A percentile compares a stretch with the other conserved stretches of the same genome.
Conservation (phyloP, 1,140 invertebrate species). For the Listronotus bonariensis region DNA sequence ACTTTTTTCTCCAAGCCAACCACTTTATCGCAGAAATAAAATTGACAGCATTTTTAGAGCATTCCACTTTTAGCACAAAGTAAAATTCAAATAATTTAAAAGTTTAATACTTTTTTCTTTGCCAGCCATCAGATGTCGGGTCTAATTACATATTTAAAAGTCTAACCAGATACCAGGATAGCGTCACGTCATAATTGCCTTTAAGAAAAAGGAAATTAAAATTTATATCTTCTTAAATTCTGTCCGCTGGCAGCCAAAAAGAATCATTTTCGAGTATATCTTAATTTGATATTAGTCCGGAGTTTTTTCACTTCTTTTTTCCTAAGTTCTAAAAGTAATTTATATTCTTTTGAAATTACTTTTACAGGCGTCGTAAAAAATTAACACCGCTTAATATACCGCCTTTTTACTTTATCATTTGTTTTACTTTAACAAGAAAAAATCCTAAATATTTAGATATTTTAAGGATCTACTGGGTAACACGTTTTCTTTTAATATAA, state of each 20-base stretch:
- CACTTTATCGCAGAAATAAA: conserved; percentile 9
- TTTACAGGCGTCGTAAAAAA: too few species aligned
- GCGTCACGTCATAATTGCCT: conserved; percentile 38
- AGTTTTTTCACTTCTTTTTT: too few species aligned
- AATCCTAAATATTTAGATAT: too few species aligned
- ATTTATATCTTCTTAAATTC: conserved; percentile 43
- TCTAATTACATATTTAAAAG: conserved; percentile 42
- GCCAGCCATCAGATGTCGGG: conserved; percentile 28
- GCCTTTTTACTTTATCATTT: too few species aligned
- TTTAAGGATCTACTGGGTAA: too few species aligned
- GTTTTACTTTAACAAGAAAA: too few species aligned
- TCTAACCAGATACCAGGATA: conserved; percentile 38
- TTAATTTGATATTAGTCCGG: conserved; percentile 24
- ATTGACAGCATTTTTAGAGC: conserved; percentile 18
- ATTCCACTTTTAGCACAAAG: conserved; percentile 28
- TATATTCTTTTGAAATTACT: too few species aligned
- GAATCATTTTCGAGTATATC: conserved; percentile 33
- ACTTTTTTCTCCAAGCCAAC: too few species aligned
- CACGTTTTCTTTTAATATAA: too few species aligned
- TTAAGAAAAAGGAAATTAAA: conserved; percentile 43
- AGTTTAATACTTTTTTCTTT: conserved; percentile 32
- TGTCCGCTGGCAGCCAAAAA: conserved; percentile 16
- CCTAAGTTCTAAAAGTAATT: too few species aligned
- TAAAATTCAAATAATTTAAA: conserved; percentile 34
- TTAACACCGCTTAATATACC: too few species aligned